Evolutionary conservation across 2,113 vertebrate species (phyloP), one percentile per base, ranked within the genome.

Genomic region (Cryptomyrus ogoouensis): DNA sequence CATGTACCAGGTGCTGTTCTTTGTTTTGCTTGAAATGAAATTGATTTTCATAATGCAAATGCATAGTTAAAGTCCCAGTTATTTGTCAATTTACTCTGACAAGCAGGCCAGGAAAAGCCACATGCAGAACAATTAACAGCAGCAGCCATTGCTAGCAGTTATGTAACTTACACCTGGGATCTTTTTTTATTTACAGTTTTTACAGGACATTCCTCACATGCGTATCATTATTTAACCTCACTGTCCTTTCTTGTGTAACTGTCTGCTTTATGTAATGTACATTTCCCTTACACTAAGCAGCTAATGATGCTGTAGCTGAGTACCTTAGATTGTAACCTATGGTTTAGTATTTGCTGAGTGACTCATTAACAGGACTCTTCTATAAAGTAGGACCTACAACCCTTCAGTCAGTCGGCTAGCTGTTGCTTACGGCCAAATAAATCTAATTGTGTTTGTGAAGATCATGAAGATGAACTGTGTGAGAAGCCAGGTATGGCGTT

Each of bases 81-180:
- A 52, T 70, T 89, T 80, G 88, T 50, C 31, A 52, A 52, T 52
- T 80, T 89, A 83, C 89, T 56, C 19, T 89, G 77, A 46, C 39
- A 58, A 62, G 35, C 5, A 84, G 88, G 50, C 77, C 50, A 58
- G 58, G 50, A 83, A 85, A 85, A 89, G 39, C 31, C 80, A 62
- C 49, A 49, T 10, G 50, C 80, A 31, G 42, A 53, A 84, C 39
- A 84, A 84, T 46, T 85, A 42, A 3, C 12, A 44, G 77, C 21
- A 47, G 0, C 50, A 8, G n/a, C 12, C 44, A 4, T 52, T 31
- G 42, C 35, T 47, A 31, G 24, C 52, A 46, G n/a, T 50, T 56
- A 42, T 27, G n/a, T 15, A 83, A 56, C 31, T 84, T 83, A 84
- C 89, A 62, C 52, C 52, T 62, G 77, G 19, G 5, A 56, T 21